phyloP scores from a whole-genome alignment of 35 echinoderm and acorn worm species.

The Acanthaster planci region DNA sequence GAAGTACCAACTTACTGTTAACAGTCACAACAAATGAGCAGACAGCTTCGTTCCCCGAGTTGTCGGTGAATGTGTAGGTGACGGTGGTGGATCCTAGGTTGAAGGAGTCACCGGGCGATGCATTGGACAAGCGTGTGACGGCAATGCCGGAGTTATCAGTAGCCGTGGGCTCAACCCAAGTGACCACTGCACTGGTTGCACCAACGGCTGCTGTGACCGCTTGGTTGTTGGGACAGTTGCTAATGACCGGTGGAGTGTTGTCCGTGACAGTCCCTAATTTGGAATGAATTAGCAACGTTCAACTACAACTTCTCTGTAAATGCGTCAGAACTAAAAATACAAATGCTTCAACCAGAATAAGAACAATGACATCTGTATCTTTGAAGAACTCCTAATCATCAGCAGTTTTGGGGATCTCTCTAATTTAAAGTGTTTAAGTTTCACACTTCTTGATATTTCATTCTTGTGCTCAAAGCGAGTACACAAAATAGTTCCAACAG shows the following conservation, averaged over 20 bases:
- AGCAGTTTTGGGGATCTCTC: no score
- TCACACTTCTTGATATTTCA: no score
- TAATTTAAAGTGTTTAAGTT: no score
- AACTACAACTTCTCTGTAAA: no score
- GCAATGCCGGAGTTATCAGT: slow-evolving; percentile 43
- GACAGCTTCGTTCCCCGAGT: not conserved
- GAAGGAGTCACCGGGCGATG: slow-evolving; percentile 28
- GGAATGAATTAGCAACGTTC: not conserved
- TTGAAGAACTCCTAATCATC: no score
- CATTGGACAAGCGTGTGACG: slow-evolving; percentile 10
- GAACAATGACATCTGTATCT: no score
- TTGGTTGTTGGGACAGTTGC: slow-evolving; percentile 45
- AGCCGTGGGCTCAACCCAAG: slow-evolving; percentile 65
- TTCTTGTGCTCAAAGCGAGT: no score
- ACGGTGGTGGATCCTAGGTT: not conserved
- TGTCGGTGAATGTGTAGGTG: slow-evolving; percentile 46
- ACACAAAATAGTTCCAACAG: no score
- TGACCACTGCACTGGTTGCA: not conserved
- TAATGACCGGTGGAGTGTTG: slow-evolving; percentile 55
- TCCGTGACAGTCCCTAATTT: not conserved
- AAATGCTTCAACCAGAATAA: no score
- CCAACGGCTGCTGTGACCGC: slow-evolving; percentile 47
- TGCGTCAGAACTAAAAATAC: no score
- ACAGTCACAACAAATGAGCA: slow-evolving; percentile 41
- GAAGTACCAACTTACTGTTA: slow-evolving; percentile 1